Evolutionary conservation across 2,888 invertebrate species (phyloP).

Genomic region (Caenorhabditis wallacei): DNA sequence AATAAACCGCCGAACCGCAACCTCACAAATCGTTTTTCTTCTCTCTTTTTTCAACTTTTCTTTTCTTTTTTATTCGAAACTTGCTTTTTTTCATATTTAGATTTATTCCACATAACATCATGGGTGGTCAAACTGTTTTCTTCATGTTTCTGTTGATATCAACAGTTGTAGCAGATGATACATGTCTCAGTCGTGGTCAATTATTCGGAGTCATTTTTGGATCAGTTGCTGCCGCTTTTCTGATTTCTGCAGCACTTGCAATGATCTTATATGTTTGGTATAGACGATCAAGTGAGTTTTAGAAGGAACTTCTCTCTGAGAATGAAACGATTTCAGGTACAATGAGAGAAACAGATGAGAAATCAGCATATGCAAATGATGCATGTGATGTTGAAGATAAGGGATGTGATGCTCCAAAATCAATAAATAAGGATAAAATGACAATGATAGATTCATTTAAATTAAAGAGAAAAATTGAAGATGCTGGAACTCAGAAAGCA

Average conservation of each 20-base stretch:
- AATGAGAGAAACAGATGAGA: conserved; percentile 59
- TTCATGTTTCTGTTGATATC: conserved; percentile 24
- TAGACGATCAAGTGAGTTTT: conserved; percentile 52
- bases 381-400: conserved; percentile 71
- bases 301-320: background rate
- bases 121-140: conserved; percentile 32
- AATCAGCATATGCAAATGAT: conserved; percentile 70
- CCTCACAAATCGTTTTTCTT: conserved; percentile 32
- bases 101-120: conserved; percentile 31
- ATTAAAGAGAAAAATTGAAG: conserved; percentile 67
- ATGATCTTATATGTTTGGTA: conserved; percentile 74
- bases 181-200: conserved; percentile 72
- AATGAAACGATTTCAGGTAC: conserved; percentile 1
- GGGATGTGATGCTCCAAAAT: conserved; percentile 66
- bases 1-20: conserved; percentile 60
- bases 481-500: conserved; percentile 74
- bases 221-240: conserved; percentile 78
- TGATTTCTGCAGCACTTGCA: conserved; percentile 74
- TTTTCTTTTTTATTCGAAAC: background rate
- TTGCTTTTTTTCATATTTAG: conserved; percentile 12
- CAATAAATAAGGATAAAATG: conserved; percentile 64
- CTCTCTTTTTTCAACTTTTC: conserved; percentile 23
- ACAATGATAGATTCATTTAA: conserved; percentile 78
- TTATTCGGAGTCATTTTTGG: conserved; percentile 80
- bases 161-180: conserved; percentile 23